Percentiles rank a stretch among this genome's conserved stretches.
These are phyloP conservation scores for Drosophila siamana DNA, from an alignment of 2,888 invertebrate species.

Conservation along the genomic window DNA sequence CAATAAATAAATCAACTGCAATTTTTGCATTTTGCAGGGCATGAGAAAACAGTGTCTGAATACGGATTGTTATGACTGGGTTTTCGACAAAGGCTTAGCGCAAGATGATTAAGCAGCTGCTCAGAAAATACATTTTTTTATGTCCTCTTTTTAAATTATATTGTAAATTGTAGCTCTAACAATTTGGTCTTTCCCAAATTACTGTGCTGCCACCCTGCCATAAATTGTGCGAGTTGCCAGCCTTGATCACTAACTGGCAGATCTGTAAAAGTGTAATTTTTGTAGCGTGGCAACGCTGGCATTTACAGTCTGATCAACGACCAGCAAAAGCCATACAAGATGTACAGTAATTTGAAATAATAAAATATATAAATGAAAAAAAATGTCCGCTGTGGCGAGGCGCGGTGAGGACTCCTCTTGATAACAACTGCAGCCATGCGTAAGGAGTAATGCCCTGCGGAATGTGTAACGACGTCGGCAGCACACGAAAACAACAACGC, in stretches of 20 bases:
- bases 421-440: constrained; percentile 56
- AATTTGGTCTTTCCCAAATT: neutral
- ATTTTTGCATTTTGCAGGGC: constrained; percentile 29
- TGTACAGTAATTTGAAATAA: neutral
- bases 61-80: constrained; percentile 54
- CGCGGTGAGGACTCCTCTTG: constrained; percentile 8
- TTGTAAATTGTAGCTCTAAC: too few species aligned
- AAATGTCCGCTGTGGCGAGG: neutral
- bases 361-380: neutral
- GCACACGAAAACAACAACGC: constrained; percentile 28
- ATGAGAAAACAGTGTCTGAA: constrained; percentile 22
- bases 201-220: neutral
- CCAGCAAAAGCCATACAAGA: neutral
- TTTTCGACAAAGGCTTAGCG: constrained; percentile 46
- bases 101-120: neutral
- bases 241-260: neutral
- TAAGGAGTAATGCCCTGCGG: constrained; percentile 70
- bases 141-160: neutral
- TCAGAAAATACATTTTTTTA: neutral
- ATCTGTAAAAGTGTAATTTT: too few species aligned
- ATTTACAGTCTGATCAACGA: neutral
- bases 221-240: too few species aligned
- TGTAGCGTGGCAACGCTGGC: neutral
- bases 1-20: too few species aligned
- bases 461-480: constrained; percentile 28